phyloP scores from a whole-genome alignment of 1,140 invertebrate species.

The Leguminivora glycinivorella region DNA sequence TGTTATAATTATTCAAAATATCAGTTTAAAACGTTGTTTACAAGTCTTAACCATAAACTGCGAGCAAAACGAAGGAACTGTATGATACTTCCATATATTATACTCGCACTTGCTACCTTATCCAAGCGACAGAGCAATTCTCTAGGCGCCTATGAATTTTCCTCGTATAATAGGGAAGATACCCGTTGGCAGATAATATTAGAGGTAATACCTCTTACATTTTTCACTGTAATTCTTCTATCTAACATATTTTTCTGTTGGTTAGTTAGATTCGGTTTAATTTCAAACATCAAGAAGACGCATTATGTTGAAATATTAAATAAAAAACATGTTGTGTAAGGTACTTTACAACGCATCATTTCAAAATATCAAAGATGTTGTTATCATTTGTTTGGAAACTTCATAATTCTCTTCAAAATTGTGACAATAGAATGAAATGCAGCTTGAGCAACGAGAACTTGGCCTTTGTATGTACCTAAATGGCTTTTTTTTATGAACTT shows the following conservation, averaged over 20 bases:
- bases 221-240: conserved; percentile 1
- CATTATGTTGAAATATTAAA: conserved; percentile 5
- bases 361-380: too few species aligned
- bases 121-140: conserved; percentile 33
- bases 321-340: too few species aligned
- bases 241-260: neutral
- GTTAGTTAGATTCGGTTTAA: neutral
- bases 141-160: conserved; percentile 53
- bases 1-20: neutral
- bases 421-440: too few species aligned
- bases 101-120: conserved; percentile 33
- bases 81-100: conserved; percentile 26
- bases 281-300: neutral
- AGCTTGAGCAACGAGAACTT: too few species aligned
- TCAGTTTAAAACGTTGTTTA: neutral
- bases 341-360: too few species aligned
- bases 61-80: neutral
- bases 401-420: too few species aligned
- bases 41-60: neutral
- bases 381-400: too few species aligned
- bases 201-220: conserved; percentile 11
- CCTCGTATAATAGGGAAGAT: conserved; percentile 44
- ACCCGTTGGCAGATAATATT: conserved; percentile 32
- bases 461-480: too few species aligned
- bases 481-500: too few species aligned